Conservation (phyloP, 2,797 vertebrate genomes). For the Leucoraja ocellata region DNA sequence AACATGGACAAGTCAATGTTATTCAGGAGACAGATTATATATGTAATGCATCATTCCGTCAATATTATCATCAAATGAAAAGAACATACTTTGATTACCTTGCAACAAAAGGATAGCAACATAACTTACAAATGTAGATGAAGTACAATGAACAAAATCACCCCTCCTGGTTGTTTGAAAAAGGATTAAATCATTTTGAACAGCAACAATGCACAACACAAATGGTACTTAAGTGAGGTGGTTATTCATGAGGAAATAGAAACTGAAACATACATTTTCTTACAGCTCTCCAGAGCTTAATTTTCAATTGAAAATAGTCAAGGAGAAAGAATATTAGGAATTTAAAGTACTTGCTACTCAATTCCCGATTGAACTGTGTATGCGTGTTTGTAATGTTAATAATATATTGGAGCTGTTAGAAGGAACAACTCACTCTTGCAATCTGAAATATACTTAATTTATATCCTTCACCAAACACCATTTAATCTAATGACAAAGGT, state of each 20-base stretch:
- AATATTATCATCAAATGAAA: not conserved
- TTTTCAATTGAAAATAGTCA: conserved; percentile 20
- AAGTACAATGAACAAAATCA: not conserved
- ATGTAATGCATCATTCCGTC: not conserved
- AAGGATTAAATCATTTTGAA: conserved; percentile 20
- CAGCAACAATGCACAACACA: not conserved
- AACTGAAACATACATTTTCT: not conserved
- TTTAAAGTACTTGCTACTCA: not conserved
- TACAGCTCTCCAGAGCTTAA: not conserved
- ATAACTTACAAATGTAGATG: not conserved
- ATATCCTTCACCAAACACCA: not conserved
- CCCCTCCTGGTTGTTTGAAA: not conserved
- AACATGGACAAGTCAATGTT: not conserved
- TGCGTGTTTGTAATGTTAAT: not conserved
- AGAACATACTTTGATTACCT: not conserved
- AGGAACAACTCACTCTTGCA: not conserved
- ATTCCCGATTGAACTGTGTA: not conserved
- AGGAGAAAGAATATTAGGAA: conserved; percentile 2
- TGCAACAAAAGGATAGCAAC: not conserved
- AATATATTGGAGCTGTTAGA: not conserved
- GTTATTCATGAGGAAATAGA: conserved; percentile 7
- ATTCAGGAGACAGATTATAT: not conserved
- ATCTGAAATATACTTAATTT: not conserved
- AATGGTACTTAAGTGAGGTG: not conserved
- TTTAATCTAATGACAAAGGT: not conserved